Base-by-base conservation (phyloP, 2,797 vertebrate species). In the Karalla daura region DNA sequence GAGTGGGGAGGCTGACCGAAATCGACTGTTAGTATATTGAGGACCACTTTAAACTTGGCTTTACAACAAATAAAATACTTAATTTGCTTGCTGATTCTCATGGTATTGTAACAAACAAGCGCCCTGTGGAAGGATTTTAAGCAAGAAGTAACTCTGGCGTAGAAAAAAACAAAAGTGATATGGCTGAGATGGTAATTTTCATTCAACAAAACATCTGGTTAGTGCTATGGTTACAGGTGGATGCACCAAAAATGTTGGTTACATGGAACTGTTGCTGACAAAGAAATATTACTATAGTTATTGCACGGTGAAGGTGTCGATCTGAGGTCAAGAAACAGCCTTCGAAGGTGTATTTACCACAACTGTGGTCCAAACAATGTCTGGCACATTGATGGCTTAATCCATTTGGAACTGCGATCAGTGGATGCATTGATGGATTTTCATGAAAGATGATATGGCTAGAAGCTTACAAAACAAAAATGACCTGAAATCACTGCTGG, bases 351-450 rank as follows among this genome's bases (percentile, higher is more conserved):
- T 14, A 10, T 65, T n/a, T n/a, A n/a, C n/a, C n/a, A n/a, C n/a
- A n/a, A n/a, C n/a, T 20, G 56, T 23, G 45, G 51, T 37, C 35
- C 51, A 11, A 72, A 72, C 15, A 63, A 72, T 54, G 53, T 80
- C 15, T 65, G 64, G 5, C 35, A 25, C 35, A 53, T 53, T 7
- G 35, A 53, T 39, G 33, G 41, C 41, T 44, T 24, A 20, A 14
- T n/a, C 27, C 27, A 12, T 49, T 18, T 59, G 58, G 62, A 18
- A 54, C 36, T 28, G 32, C 17, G 36, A 70, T 74, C 13, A 70
- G 6, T 43, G 59, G 35, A 49, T 49, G 49, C 21, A 60, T 59
- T 24, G 62, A 65, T 10, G 11, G 30, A 0, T 67, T 55, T 41
- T 67, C 47, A 13, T 50, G 44, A 43, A 56, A 49, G 15, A 44